These are phyloP conservation scores for Grus americana DNA, from an alignment of 2,113 vertebrate species.

Conservation along the genomic window DNA sequence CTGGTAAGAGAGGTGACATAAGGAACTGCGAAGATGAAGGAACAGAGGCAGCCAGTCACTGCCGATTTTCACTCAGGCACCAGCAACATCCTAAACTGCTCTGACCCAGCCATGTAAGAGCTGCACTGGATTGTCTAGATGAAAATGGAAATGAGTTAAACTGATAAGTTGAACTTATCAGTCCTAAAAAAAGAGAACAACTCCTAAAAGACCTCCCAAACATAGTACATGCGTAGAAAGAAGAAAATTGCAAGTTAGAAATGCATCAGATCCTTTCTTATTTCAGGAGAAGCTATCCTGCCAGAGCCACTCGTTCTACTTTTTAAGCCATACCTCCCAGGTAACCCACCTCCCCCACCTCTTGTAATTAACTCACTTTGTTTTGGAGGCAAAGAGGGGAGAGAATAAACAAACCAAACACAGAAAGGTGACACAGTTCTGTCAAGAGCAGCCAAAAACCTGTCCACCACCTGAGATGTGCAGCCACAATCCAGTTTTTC, in stretches of 20 bases:
- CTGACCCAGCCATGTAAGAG: background rate
- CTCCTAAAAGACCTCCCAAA: background rate
- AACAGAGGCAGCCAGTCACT: background rate
- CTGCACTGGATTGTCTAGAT: background rate
- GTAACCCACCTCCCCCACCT: background rate
- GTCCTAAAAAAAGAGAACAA: background rate
- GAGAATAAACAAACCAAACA: background rate
- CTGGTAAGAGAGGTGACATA: background rate
- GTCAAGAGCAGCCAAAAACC: background rate
- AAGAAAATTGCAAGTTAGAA: background rate
- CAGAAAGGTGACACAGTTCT: background rate
- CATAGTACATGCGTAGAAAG: background rate
- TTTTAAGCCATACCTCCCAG: background rate
- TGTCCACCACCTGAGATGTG: background rate
- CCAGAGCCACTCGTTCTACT: background rate
- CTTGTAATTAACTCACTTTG: background rate
- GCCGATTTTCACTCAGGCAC: background rate
- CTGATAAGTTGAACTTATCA: too few species aligned
- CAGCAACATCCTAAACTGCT: background rate
- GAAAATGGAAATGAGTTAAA: background rate
- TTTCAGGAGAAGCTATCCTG: background rate
- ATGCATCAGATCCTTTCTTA: background rate
- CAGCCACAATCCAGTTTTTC: background rate
- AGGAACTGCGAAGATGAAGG: background rate
- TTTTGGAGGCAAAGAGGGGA: background rate